Evolutionary conservation across 1,140 invertebrate genomes (phyloP), one percentile per base, ranked within the genome.

Genomic region (Drosophila pachea): DNA sequence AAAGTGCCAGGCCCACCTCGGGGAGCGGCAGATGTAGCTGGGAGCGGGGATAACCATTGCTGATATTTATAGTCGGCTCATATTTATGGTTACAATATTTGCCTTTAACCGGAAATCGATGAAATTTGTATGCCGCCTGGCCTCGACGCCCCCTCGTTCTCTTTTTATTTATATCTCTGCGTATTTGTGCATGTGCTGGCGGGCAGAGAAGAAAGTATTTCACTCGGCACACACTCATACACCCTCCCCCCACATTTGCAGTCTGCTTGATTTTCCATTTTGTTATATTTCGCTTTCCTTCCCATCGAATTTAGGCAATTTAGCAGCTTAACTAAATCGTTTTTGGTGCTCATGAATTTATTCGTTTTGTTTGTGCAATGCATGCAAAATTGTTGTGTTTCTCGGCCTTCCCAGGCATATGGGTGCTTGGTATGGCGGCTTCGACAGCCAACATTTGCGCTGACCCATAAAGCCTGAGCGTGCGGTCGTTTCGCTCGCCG

Each of bases 21-120:
- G 5, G 43, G 38, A 4, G 38, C 4, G n/a, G 38, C 4, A 2
- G 38, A 3, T 4, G n/a, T 16, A 3, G 12, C 9, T 8, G 36
- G 7, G 8, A 22, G 31, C 29, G 7, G 4, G 32, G 7, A 7
- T 14, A 45, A 7, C 3, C 32, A 12, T 53, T 47, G 36, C 63
- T 59, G 66, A 84, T 78, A 79, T 83, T 83, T 86, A 83, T 83
- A 83, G 79, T 79, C 79, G 63, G 79, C 79, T 84, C 79, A 84
- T 84, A 84, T 84, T 84, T 84, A 84, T 84, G 76, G 79, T 76
- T 79, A 86, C 79, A 84, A 84, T 84, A 84, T 84, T 84, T 84
- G 79, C 79, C 79, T 84, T 84, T 84, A 84, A 84, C 79, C 79
- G 79, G 79, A 84, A 84, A 84, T 84, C 79, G 79, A 84, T 84